phyloP scores from a whole-genome alignment of 2,888 invertebrate genomes.

The Trimorus sp. region DNA sequence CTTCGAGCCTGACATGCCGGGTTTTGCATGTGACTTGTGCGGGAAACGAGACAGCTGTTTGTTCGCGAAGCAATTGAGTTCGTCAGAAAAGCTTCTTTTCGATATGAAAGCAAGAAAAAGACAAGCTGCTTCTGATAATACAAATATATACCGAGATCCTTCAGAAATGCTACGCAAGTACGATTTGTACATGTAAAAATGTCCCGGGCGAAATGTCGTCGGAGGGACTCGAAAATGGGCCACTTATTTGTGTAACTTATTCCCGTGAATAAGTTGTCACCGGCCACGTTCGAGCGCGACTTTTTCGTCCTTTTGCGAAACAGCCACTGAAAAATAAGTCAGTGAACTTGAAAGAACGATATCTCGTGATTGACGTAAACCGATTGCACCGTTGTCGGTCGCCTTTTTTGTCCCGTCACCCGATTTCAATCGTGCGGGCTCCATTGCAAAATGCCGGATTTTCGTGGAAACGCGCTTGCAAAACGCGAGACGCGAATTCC shows the following conservation, averaged over 20 bases:
- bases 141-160: conserved; percentile 34
- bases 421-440: too few species aligned
- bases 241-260: conserved; percentile 18
- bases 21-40: conserved; percentile 52
- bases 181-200: conserved; percentile 29
- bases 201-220: background rate
- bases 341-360: conserved; percentile 2
- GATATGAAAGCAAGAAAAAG: conserved; percentile 43
- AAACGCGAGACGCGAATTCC: background rate
- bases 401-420: background rate
- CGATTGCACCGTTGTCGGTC: conserved; percentile 11
- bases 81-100: conserved; percentile 46
- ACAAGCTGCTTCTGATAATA: conserved; percentile 48
- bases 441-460: background rate
- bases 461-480: conserved; percentile 9
- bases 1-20: conserved; percentile 30
- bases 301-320: too few species aligned
- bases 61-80: conserved; percentile 53
- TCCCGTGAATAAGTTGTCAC: background rate
- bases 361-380: conserved; percentile 25
- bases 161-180: conserved; percentile 8
- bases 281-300: too few species aligned
- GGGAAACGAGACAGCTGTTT: conserved; percentile 54
- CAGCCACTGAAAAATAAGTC: background rate
- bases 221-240: background rate